Evolutionary conservation across 2,888 invertebrate genomes (phyloP), one percentile per base, ranked within the genome.

Genomic region (Xylophagus ater): DNA sequence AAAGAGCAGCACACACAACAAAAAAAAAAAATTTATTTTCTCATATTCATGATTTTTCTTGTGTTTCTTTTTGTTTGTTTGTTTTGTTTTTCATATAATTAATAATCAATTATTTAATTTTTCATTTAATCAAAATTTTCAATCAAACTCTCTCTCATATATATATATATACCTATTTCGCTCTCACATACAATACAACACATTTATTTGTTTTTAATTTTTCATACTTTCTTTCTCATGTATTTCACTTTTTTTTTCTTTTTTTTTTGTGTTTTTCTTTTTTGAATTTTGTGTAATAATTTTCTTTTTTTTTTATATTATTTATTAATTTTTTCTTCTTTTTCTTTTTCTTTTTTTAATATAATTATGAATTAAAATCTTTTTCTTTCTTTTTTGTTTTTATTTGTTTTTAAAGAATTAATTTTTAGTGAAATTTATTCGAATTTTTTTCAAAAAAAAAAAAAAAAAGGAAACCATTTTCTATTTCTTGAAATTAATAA

Each of bases 1-100:
- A 42, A 42, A 35, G 42, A 39, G 39, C 35, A 42, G 42, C 42
- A 42, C 39, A 39, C 39, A 29, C 29, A 39, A 42, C 35, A 36
- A 37, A 30, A 12, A 26, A 26, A 26, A 7, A 14, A 4, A 29
- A 34, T 34, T 34, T 40, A 29, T 40, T 34, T 40, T 30, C 29
- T 40, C 34, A 40, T 35, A 35, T 40, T 40, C 31, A 31, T 32
- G 31, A 25, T 15, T 8, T 18, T 32, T 21, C 35, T 31, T 34
- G 23, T 18, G n/a, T 31, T n/a, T 19, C n/a, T 15, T 31, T 19
- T 23, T 23, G 23, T 23, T 8, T 26, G n/a, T 12, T 9, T 5
- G 12, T 12, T 3, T 26, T 26, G 10, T 25, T 26, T 26, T 12
- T 26, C n/a, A 26, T 26, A 12, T 26, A 9, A 26, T 23, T n/a